phyloP scores from a whole-genome alignment of 2,113 vertebrate species.

The Heterochromis multidens region DNA sequence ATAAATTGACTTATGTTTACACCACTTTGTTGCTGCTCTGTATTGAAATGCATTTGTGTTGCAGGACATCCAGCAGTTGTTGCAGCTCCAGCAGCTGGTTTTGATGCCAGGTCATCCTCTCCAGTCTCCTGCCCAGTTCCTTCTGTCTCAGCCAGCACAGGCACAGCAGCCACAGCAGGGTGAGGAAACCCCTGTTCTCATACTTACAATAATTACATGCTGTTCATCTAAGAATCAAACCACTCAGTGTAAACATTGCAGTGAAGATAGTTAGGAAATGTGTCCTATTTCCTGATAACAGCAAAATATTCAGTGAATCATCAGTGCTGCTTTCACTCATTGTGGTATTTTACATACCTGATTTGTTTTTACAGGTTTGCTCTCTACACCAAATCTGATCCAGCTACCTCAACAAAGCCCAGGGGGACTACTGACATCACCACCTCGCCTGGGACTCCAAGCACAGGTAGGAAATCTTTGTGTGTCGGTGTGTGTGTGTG shows the following conservation, averaged over 20 bases:
- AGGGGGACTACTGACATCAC: conserved; percentile 81
- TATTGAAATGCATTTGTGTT: neutral
- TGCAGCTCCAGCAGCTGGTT: conserved; percentile 90
- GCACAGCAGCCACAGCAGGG: conserved; percentile 85
- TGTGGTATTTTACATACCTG: neutral
- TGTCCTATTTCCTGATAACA: neutral
- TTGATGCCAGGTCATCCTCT: conserved; percentile 86
- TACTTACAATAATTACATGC: neutral
- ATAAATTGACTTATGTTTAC: neutral
- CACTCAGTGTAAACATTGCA: neutral
- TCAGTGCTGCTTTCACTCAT: neutral
- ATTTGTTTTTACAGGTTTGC: conserved; percentile 75
- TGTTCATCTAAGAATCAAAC: neutral
- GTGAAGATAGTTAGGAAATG: neutral
- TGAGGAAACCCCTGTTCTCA: conserved; percentile 7
- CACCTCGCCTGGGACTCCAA: conserved; percentile 83
- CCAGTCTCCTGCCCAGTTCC: conserved; percentile 88
- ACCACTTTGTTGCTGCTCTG: neutral
- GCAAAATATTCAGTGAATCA: neutral
- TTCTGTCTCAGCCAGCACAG: conserved; percentile 83
- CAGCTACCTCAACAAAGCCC: conserved; percentile 93
- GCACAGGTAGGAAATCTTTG: conserved; percentile 77
- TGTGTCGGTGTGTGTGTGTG: neutral
- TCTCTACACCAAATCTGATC: conserved; percentile 88
- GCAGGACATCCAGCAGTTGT: conserved; percentile 88